phyloP scores from a whole-genome alignment of 37 sponge, comb jelly and placozoan species.

The Aplysina aerophoba region DNA sequence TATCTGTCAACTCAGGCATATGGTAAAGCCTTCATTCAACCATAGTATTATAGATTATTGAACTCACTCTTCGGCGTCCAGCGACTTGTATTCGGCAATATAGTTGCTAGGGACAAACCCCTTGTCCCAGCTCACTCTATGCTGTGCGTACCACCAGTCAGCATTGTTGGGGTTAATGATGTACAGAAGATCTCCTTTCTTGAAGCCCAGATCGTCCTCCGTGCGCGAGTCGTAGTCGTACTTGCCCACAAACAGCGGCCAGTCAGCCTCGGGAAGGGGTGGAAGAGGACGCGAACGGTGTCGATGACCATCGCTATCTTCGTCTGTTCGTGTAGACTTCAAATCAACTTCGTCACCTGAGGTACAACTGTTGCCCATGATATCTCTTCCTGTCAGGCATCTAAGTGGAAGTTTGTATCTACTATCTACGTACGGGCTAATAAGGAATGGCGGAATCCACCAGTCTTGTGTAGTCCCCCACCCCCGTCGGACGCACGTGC shows the following conservation, averaged over 20 bases:
- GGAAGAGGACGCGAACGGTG: background rate
- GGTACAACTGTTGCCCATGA: background rate
- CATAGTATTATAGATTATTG: no score
- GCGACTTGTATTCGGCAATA: slow-evolving; percentile 89
- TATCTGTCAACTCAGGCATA: no score
- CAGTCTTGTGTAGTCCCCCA: no score
- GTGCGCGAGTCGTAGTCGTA: slow-evolving; percentile 96
- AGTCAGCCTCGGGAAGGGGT: slow-evolving; percentile 14
- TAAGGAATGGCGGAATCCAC: no score
- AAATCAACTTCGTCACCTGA: background rate
- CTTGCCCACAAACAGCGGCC: slow-evolving; percentile 89
- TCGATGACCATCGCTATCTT: no score
- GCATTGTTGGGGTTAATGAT: slow-evolving; percentile 89
- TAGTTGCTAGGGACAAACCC: slow-evolving; percentile 98
- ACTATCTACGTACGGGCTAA: no score
- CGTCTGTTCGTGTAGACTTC: background rate
- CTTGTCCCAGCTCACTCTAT: slow-evolving; percentile 67
- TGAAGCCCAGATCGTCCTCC: slow-evolving; percentile 93
- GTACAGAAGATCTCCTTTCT: slow-evolving; percentile 89
- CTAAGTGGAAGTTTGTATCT: no score
- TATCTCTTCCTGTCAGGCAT: no score
- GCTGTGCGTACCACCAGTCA: slow-evolving; percentile 97
- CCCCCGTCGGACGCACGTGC: no score
- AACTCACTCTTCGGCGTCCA: slow-evolving; percentile 98
- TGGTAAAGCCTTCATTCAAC: no score